Percentiles rank a stretch among this genome's conserved stretches.
Conservation (phyloP, 2,888 invertebrate species). For the Drosophila parthenogenetica region DNA sequence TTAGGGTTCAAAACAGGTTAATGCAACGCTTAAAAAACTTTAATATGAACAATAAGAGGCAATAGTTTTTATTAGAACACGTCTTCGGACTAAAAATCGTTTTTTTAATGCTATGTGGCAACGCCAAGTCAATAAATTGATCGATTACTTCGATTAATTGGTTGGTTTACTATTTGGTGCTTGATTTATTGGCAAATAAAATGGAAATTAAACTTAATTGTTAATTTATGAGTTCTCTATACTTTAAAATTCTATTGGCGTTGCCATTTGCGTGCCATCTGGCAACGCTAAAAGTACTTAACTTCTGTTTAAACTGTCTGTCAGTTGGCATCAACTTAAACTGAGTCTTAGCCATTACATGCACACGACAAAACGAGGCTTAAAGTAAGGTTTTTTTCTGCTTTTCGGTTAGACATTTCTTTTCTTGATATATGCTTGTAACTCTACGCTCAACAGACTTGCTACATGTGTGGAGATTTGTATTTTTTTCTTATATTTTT, state of each 20-base stretch:
- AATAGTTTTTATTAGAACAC: neutral
- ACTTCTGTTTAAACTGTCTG: neutral
- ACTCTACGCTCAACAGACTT: neutral
- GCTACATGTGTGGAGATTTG: conserved; percentile 12
- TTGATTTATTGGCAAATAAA: no score
- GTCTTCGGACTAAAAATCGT: neutral
- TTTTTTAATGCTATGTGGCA: neutral
- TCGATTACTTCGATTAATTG: neutral
- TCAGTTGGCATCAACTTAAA: conserved; percentile 2
- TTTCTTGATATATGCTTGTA: neutral
- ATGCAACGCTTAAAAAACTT: neutral
- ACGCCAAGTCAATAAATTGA: neutral
- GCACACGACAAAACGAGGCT: conserved; percentile 2
- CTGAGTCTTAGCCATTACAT: conserved; percentile 1
- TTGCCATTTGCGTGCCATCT: neutral
- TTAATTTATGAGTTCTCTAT: neutral
- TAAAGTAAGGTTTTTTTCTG: neutral
- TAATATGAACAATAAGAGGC: neutral
- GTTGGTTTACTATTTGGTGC: no score
- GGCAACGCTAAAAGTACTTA: conserved; percentile 2
- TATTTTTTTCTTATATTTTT: neutral
- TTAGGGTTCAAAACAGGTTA: conserved; percentile 7
- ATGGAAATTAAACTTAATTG: no score
- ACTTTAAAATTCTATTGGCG: neutral
- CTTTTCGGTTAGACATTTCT: neutral